Base-by-base conservation (phyloP, 2,888 invertebrate species). In the Papilio protenor region DNA sequence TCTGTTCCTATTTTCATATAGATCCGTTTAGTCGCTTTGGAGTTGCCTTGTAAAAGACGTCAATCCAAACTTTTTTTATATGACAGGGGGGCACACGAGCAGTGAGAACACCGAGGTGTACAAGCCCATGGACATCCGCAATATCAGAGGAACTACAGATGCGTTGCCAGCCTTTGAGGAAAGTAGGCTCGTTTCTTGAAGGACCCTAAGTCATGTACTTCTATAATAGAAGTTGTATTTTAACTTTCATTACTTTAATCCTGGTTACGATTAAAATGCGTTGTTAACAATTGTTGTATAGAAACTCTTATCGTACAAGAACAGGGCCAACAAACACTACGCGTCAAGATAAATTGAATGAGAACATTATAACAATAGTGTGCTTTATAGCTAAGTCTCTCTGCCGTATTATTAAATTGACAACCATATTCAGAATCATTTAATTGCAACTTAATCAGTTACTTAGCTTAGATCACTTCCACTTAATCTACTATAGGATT, bases 261-360 rank as follows among this genome's bases (percentile, higher is more conserved):
- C 8, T 33, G 16, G 16, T 5, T 27, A 14, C 2, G 14, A 18
- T 23, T 33, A 21, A 57, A 57, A 57, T 21, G 21, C 57, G 57
- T 57, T 21, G 10, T 33, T 33, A 33, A 40, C 10, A 64, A 18
- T 6, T 33, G 33, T 61, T 64, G 64, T 40, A 64, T 11, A n/a
- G 18, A 16, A 64, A 40, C 33, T 64, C 64, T 64, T 64, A 64
- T 64, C 64, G 40, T 40, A 40, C 18, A 57, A 79, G 23, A 47
- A 66, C 16, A 78, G 33, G 40, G 64, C 18, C 64, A 64, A 64
- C 33, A 40, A 64, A 64, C 64, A 64, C 33, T 40, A 64, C 64
- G 61, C 61, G 64, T 64, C 64, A 18, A 64, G 64, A 64, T 64
- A 55, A 52, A 77, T 55, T 64, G 23, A 45, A 21, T 57, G 45